Conservation (phyloP, 2,888 invertebrate species). For the Griposia aprilina region DNA sequence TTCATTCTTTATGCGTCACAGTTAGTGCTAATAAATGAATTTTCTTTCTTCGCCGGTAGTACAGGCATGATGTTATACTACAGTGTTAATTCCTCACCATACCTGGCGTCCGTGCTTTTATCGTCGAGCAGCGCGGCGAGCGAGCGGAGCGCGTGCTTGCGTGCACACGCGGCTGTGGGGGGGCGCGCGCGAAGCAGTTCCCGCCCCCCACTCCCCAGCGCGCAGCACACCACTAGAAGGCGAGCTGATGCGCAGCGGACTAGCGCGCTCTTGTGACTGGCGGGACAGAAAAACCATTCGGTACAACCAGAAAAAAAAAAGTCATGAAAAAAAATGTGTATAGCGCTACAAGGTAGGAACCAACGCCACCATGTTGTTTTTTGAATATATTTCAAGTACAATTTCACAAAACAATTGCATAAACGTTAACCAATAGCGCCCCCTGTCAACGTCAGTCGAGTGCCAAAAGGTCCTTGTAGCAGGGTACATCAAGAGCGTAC, state of each 20-base stretch:
- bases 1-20: not conserved
- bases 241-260: conserved; percentile 93
- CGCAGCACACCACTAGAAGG: conserved; percentile 91
- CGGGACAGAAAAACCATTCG: not conserved
- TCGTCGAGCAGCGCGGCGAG: conserved; percentile 89
- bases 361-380: not conserved
- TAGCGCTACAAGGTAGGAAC: not conserved
- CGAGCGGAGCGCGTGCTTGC: conserved; percentile 85
- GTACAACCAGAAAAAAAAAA: not conserved
- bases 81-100: conserved; percentile 14
- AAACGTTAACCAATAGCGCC: not conserved
- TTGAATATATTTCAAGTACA: not conserved
- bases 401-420: not conserved
- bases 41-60: not conserved
- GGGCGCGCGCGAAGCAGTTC: conserved; percentile 89
- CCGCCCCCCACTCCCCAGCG: conserved; percentile 91
- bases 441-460: not conserved
- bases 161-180: conserved; percentile 85
- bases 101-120: conserved; percentile 89
- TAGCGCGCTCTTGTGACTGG: conserved; percentile 92
- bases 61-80: not conserved
- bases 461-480: not conserved
- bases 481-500: not conserved
- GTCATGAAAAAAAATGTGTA: not conserved
- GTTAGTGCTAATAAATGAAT: not conserved